Evolutionary conservation across 2,888 invertebrate species (phyloP), one percentile per base, ranked within the genome.

Genomic region (Monopis laevigella): DNA sequence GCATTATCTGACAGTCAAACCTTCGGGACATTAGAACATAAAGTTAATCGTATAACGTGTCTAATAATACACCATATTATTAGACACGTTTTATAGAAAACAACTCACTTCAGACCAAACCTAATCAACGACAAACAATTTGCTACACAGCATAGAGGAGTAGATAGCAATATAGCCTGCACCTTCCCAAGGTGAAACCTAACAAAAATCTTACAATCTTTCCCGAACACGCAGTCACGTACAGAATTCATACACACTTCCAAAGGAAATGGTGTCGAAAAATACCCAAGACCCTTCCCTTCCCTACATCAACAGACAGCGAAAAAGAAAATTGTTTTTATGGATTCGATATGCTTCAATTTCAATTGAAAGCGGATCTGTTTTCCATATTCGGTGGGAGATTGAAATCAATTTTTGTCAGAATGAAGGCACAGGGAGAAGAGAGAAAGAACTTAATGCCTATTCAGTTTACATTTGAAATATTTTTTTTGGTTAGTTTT

Each of bases 311-410:
- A 70, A 41, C 35, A 70, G 65, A 69, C 59, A 55, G 53, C 57
- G 58, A 52, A 59, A 58, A 63, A 59, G 66, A 66, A 73, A 75
- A 73, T 73, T 71, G 75, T 77, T 75, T 74, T 74, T 69, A 72
- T 71, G 64, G 67, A 74, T 73, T 66, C 68, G 66, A 71, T 73
- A 71, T 72, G 71, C 70, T 65, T 68, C 72, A 65, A 68, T 75
- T 74, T 73, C 72, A 67, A 74, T 66, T 64, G 66, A 56, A 57
- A 51, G 56, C 53, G 61, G 62, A 62, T 65, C 62, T 63, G 61
- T 61, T 60, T 49, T 59, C 65, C 62, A 65, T 69, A 65, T 67
- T 67, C 61, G 59, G 52, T 47, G 52, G 50, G 52, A 56, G 53
- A 50, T 50, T 49, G 51, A 56, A 67, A 67, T 70, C 71, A 65